phyloP scores from a whole-genome alignment of 2,113 vertebrate species.

The Vidua chalybeata region DNA sequence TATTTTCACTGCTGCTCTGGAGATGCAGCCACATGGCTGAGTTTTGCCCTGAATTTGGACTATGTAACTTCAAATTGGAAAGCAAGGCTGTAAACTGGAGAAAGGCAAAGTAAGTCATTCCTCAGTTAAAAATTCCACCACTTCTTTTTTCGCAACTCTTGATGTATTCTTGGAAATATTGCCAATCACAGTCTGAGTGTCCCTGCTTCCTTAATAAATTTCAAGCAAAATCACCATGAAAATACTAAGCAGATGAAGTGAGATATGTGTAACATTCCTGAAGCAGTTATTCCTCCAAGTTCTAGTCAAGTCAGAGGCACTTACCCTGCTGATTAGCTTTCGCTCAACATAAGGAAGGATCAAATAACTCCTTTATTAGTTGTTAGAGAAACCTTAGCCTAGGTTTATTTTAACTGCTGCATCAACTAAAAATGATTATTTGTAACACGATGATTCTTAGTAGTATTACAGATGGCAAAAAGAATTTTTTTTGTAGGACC shows the following conservation, averaged over 20 bases:
- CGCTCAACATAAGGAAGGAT: neutral
- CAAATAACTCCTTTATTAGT: neutral
- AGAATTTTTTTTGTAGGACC: neutral
- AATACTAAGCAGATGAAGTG: neutral
- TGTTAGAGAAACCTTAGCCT: neutral
- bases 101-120: neutral
- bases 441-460: neutral
- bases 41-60: neutral
- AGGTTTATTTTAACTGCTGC: neutral
- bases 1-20: neutral
- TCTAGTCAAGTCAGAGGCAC: neutral
- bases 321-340: neutral
- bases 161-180: neutral
- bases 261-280: neutral
- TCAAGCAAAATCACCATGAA: neutral
- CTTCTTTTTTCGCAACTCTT: neutral
- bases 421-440: neutral
- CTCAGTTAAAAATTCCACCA: neutral
- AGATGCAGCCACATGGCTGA: neutral
- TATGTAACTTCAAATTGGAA: neutral
- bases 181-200: neutral
- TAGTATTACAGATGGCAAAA: neutral
- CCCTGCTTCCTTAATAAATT: neutral
- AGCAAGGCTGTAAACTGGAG: neutral
- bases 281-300: neutral